Evolutionary conservation across 2,797 vertebrate species (phyloP), one percentile per base, ranked within the genome.

Genomic region (Ctenosaura bakeri): DNA sequence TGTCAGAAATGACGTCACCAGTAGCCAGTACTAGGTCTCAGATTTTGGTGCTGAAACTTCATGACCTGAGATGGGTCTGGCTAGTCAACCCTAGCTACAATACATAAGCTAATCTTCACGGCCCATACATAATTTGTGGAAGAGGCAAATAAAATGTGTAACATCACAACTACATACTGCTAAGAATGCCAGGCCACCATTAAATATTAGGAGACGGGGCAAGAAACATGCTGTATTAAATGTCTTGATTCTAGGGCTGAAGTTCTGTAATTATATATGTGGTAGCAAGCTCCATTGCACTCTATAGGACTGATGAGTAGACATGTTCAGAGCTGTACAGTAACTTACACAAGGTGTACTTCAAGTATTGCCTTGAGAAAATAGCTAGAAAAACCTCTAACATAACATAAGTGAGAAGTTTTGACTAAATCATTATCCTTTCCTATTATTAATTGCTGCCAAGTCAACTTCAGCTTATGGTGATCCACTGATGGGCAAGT

Each of bases 1-100:
- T 92, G 87, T 29, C 69, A 93, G 38, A 66, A 46, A 29, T 66
- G 64, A 26, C 62, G 26, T 64, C 62, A 64, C 22, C 7, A 64
- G 62, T 7, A 66, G 64, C 24, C 64, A 66, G 24, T 66, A 24
- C 13, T 29, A 29, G 7, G 22, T 26, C 24, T 66, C 24, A 69
- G 8, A 2, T 69, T 69, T 69, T 29, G 66, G 66, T 12, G 24
- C 64, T 66, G 64, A 66, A 26, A 29, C 64, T 26, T 29, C 26
- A 66, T 1, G 26, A 22, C 64, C 64, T 66, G 24, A 5, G 7
- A 26, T 8, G 3, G 6, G 6, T 66, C 26, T 29, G 64, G 7
- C 24, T 26, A 66, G 64, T 66, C 29, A 66, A 29, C 24, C 64
- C 64, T 66, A 26, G 38, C 38, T 46, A 77, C 38, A 22, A 16